Base-by-base conservation (phyloP, 1,140 invertebrate genomes). In the Drosophila littoralis region DNA sequence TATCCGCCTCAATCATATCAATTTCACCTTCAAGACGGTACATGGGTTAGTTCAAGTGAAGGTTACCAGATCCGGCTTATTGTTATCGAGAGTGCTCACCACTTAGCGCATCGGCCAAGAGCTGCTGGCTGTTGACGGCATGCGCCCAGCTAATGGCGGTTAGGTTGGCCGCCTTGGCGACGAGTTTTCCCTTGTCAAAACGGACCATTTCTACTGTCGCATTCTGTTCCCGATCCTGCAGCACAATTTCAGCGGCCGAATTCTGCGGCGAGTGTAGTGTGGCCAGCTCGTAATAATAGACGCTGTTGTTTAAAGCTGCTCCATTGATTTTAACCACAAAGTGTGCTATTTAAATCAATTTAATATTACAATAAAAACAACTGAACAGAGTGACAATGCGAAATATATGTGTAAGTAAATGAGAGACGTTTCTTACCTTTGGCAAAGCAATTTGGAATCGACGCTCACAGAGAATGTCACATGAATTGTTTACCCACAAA, bases 1-100 rank as follows among this genome's bases (percentile, higher is more conserved):
- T 95, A 92, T 98, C 97, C 1, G 96, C 97, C 93, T 98, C 97
- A 55, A 99, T 93, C 96, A 98, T 98, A 92, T 96, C 95, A 28
- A 95, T 92, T 40, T 80, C 68, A 58, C 54, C 91, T 91, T 32
- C 1, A 58, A 5, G 1, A 10, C 17, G 8, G 22, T 32, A 28
- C 22, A 28, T 28, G 9, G 22, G 12, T 32, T 1, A 13, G 6
- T 13, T 10, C 1, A 58, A 58, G 9, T 35, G 0, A 57, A 36
- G 7, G 43, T 43, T 45, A 46, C 46, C 35, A 36, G n/a, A 12
- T 35, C 3, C 32, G n/a, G 7, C 13, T n/a, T 17, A 12, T 15
- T 32, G 40, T 32, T 42, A 10, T 43, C 8, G 15, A n/a, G 7
- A 22, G 10, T 51, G 91, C 93, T 93, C 92, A 95, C 94, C 92